Evolutionary conservation across 2,888 invertebrate species (phyloP).

Genomic region (Orchestes rusci): DNA sequence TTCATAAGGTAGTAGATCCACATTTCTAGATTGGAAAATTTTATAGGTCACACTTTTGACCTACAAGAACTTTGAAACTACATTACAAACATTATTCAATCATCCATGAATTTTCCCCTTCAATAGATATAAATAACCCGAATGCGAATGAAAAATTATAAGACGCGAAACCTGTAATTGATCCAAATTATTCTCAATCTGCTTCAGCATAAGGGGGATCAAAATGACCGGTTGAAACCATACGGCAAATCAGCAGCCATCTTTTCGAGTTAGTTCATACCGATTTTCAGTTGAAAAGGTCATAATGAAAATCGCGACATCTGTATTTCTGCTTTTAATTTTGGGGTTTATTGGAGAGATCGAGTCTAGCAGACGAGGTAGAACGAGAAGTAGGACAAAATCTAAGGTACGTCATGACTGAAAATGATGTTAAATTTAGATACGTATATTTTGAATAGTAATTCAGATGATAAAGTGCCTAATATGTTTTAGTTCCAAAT

Average conservation of each 20-base stretch:
- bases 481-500: slow-evolving; percentile 60
- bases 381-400: slow-evolving; percentile 65
- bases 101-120: too few species aligned
- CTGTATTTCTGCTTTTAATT: slow-evolving; percentile 27
- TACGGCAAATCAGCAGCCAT: slow-evolving; percentile 11
- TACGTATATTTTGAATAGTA: neutral
- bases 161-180: too few species aligned
- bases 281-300: slow-evolving; percentile 4
- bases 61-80: too few species aligned
- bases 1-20: too few species aligned
- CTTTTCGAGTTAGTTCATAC: slow-evolving; percentile 13
- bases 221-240: slow-evolving; percentile 14
- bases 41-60: too few species aligned
- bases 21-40: too few species aligned
- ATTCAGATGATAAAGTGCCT: neutral
- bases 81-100: too few species aligned
- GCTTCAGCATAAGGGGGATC: slow-evolving; percentile 18
- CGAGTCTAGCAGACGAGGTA: slow-evolving; percentile 58
- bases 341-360: slow-evolving; percentile 28
- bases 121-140: too few species aligned
- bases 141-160: too few species aligned
- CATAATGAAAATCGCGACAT: slow-evolving; percentile 32
- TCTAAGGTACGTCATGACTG: slow-evolving; percentile 70
- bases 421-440: too few species aligned
- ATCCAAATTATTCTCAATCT: slow-evolving; percentile 31